phyloP scores from a whole-genome alignment of 2,113 vertebrate species.

The Dipodomys merriami region DNA sequence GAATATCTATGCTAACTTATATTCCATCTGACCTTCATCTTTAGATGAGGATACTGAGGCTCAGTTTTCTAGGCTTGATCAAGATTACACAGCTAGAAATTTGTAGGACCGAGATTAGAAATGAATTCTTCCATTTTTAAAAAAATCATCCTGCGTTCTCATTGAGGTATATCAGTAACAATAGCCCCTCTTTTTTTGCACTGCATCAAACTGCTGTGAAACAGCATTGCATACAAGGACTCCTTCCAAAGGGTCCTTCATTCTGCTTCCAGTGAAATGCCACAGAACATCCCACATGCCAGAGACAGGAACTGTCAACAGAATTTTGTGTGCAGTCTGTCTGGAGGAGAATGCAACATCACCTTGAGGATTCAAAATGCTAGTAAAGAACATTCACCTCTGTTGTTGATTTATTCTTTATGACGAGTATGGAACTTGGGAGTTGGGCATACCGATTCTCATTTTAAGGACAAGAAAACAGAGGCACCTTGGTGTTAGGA shows the following conservation, averaged over 20 bases:
- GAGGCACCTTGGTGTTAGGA: not conserved
- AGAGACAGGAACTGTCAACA: not conserved
- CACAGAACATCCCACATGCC: not conserved
- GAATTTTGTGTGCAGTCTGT: not conserved
- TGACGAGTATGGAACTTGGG: not conserved
- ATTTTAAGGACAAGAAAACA: not conserved
- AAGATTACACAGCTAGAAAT: not conserved
- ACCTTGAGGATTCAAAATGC: not conserved
- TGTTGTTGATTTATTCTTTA: not conserved
- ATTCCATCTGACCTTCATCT: not conserved
- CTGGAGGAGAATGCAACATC: not conserved
- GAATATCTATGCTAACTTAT: no score
- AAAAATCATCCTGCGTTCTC: not conserved
- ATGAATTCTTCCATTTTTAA: not conserved
- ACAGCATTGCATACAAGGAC: not conserved
- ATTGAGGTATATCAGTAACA: not conserved
- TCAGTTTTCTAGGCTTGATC: not conserved
- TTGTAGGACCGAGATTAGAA: not conserved
- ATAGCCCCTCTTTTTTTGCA: not conserved
- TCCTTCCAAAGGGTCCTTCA: not conserved
- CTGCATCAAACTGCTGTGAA: not conserved
- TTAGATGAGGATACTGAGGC: not conserved
- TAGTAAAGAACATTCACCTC: not conserved
- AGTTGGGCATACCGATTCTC: not conserved
- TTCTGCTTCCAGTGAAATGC: not conserved